Conservation (phyloP, 2,797 vertebrate species). For the Phataginus tetradactyla region DNA sequence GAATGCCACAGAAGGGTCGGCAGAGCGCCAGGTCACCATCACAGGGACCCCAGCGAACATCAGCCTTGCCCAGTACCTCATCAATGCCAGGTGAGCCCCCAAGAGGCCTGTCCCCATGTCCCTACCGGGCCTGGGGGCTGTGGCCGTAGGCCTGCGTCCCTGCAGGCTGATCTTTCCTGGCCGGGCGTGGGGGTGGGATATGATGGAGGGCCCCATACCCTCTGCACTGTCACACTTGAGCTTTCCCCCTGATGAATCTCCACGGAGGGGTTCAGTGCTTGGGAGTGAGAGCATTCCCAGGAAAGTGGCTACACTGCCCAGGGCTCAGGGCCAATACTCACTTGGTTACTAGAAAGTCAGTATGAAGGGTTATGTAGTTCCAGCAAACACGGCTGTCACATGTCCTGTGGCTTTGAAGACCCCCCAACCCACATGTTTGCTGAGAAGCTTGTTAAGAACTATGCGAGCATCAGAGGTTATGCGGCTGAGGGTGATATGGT, state of each 20-base stretch:
- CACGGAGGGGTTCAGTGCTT: not conserved
- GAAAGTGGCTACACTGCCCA: not conserved
- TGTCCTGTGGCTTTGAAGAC: not conserved
- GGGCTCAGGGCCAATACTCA: no score
- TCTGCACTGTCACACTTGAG: not conserved
- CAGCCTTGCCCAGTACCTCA: constrained; percentile 99
- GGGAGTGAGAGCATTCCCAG: not conserved
- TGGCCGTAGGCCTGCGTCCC: not conserved
- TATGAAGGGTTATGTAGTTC: not conserved
- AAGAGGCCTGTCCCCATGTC: not conserved
- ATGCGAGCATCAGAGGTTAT: not conserved
- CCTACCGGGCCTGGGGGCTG: fast-evolving
- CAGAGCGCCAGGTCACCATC: constrained; percentile 98
- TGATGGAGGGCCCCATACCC: not conserved
- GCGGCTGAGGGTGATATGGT: fast-evolving
- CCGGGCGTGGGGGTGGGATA: not conserved
- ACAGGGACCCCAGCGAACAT: constrained; percentile 98
- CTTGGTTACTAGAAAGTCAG: no score
- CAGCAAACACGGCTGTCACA: not conserved
- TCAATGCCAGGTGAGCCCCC: constrained; percentile 95
- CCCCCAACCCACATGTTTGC: not conserved
- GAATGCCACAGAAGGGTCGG: constrained; percentile 97
- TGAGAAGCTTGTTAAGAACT: not conserved
- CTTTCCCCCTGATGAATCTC: no score
- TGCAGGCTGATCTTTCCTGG: not conserved